These are phyloP conservation scores for Tyto alba DNA, from an alignment of 2,113 vertebrate species.

Conservation along the genomic window DNA sequence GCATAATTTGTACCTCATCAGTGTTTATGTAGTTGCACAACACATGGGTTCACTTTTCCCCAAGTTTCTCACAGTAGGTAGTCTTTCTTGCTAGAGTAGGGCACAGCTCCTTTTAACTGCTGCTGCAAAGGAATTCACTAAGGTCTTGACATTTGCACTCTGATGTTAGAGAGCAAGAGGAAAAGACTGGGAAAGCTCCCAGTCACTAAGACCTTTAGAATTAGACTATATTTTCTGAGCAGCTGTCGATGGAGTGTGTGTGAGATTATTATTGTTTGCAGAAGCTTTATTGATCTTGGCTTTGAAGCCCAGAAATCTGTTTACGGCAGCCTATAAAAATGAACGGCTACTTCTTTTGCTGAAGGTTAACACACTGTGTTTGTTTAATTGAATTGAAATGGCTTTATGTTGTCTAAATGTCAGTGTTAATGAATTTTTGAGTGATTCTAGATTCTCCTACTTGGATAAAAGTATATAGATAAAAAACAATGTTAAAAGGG, in stretches of 20 bases:
- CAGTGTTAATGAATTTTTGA: slow-evolving; percentile 72
- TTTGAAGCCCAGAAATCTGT: slow-evolving; percentile 73
- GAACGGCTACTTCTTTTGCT: slow-evolving; percentile 70
- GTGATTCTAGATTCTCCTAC: slow-evolving; percentile 29
- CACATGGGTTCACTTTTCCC: background rate
- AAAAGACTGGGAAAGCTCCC: slow-evolving; percentile 37
- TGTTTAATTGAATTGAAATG: slow-evolving; percentile 80
- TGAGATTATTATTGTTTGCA: slow-evolving; percentile 77
- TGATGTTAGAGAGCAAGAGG: slow-evolving; percentile 32
- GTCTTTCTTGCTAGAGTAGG: background rate
- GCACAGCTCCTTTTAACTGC: background rate
- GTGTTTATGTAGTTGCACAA: background rate
- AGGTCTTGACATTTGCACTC: slow-evolving; percentile 32
- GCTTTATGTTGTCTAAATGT: slow-evolving; percentile 73
- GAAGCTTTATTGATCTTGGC: slow-evolving; percentile 75
- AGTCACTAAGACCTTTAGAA: slow-evolving; percentile 53
- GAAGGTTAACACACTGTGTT: slow-evolving; percentile 73
- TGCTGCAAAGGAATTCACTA: background rate
- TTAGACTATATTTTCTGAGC: slow-evolving; percentile 69
- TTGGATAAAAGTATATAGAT: slow-evolving; percentile 22
- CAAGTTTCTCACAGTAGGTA: background rate
- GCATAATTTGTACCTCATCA: background rate
- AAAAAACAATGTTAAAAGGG: background rate
- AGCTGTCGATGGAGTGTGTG: slow-evolving; percentile 72
- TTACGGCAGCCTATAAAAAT: slow-evolving; percentile 73